Base-by-base conservation (phyloP, 92 coral and sea anemone genomes). In the Porites evermanni region DNA sequence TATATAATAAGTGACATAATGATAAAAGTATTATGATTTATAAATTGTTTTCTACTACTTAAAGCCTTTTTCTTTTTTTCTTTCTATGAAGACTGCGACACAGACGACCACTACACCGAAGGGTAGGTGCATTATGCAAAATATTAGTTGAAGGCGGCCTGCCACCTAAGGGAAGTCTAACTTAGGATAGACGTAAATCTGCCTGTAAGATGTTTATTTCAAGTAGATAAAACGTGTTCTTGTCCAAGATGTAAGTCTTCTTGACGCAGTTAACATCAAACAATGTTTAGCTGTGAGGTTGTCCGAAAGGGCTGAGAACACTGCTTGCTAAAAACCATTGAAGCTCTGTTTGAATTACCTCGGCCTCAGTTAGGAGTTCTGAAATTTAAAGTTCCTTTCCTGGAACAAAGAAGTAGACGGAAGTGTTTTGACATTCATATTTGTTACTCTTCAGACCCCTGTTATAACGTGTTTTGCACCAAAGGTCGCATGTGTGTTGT, bases 401-500 rank as follows among this genome's bases (percentile, higher is more conserved):
- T 56, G 61, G 61, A 8, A 56, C 14, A 56, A 8, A 56, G 61
- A 56, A 56, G 16, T 56, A 8, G 16, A 56, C 17, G 16, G 13
- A 14, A 11, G 16, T 14, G 61, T 17, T 56, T 11, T 56, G 13
- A 56, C 13, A 56, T 3, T 50, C 14, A 18, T 52, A 7, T 73
- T 14, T 24, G 29, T 26, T 7, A 12, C 75, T 29, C 74, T 5
- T 10, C 67, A 81, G 85, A 94, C 60, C 95, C 92, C 6, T 94
- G 98, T 23, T 11, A 53, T 0, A 59, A 84, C 2, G 91, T 89
- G 71, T 75, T 80, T 74, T 94, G 98, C 83, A 86, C 89, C 54
- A 84, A 88, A 54, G 98, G 98, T 4, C 89, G 91, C 74, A 87
- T 72, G 91, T 94, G 98, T 69, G 88, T 81, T 2, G 87, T 86